These are phyloP conservation scores for Conus ventricosus DNA, from an alignment of 1,140 invertebrate genomes.

Conservation along the genomic window DNA sequence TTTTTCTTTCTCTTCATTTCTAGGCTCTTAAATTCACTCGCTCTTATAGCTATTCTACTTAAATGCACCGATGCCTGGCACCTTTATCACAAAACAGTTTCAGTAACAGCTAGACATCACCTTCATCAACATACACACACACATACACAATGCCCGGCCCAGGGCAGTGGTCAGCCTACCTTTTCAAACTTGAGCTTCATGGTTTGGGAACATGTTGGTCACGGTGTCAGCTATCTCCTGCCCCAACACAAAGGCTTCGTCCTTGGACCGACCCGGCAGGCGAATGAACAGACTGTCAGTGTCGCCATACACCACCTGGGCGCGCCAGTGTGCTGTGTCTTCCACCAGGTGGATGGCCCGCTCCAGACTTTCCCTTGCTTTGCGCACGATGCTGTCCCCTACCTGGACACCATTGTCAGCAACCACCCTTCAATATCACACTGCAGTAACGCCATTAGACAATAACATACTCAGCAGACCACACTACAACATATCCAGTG, in stretches of 20 bases:
- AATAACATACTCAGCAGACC: too few relatives aligned
- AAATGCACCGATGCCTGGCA: too few relatives aligned
- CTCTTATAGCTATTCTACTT: too few relatives aligned
- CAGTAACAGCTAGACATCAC: too few relatives aligned
- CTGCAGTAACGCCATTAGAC: too few relatives aligned
- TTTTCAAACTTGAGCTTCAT: constrained; percentile 98
- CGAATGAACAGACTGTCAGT: constrained; percentile 84
- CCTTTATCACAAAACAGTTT: too few relatives aligned
- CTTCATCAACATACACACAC: too few relatives aligned
- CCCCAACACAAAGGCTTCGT: constrained; percentile 93
- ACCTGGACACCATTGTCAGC: constrained; percentile 76
- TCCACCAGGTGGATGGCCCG: constrained; percentile 92
- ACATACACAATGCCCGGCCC: too few relatives aligned
- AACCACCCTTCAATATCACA: too few relatives aligned
- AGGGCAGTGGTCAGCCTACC: constrained; percentile 75
- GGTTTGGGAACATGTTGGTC: constrained; percentile 92
- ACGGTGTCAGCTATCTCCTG: constrained; percentile 93
- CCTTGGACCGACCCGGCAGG: constrained; percentile 75
- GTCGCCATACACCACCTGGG: constrained; percentile 96
- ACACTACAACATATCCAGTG: too few relatives aligned
- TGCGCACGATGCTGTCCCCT: constrained; percentile 96
- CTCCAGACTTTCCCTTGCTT: constrained; percentile 96
- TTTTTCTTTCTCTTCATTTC: too few relatives aligned
- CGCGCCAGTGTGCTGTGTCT: constrained; percentile 82
- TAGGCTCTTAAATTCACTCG: too few relatives aligned